These are phyloP conservation scores for Platichthys flesus DNA, from an alignment of 2,113 vertebrate genomes.

Conservation along the genomic window DNA sequence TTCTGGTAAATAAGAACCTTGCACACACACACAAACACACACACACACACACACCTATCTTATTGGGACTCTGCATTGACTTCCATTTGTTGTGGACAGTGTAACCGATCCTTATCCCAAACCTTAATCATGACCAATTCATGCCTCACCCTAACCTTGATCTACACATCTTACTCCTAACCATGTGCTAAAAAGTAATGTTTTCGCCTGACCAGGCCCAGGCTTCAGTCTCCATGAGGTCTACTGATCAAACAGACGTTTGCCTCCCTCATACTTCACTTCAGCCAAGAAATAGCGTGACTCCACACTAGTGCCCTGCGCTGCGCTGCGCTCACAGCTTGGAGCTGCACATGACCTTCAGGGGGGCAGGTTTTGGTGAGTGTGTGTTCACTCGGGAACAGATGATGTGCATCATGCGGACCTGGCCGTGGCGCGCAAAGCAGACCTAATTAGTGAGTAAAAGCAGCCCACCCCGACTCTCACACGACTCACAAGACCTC, in stretches of 20 bases:
- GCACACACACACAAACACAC: no score
- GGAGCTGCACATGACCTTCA: conserved; percentile 69
- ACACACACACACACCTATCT: no score
- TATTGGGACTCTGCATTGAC: no score
- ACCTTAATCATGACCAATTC: no score
- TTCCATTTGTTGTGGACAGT: no score
- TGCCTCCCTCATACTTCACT: neutral
- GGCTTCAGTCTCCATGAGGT: neutral
- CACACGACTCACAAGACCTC: conserved; percentile 30
- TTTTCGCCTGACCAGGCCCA: neutral
- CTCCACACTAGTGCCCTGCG: conserved; percentile 42
- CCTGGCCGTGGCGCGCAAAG: conserved; percentile 49
- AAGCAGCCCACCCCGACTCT: conserved; percentile 34
- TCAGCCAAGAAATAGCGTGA: conserved; percentile 41
- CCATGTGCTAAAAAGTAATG: no score
- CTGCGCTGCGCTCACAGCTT: conserved; percentile 59
- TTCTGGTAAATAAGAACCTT: no score
- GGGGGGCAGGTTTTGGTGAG: conserved; percentile 56
- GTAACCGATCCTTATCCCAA: no score
- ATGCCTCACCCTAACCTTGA: no score
- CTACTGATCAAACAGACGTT: neutral
- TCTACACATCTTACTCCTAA: no score
- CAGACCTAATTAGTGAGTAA: conserved; percentile 59
- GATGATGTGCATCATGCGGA: conserved; percentile 71
- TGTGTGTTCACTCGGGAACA: conserved; percentile 61